phyloP scores from a whole-genome alignment of 2,113 vertebrate genomes.

The Mastomys natalensis region DNA sequence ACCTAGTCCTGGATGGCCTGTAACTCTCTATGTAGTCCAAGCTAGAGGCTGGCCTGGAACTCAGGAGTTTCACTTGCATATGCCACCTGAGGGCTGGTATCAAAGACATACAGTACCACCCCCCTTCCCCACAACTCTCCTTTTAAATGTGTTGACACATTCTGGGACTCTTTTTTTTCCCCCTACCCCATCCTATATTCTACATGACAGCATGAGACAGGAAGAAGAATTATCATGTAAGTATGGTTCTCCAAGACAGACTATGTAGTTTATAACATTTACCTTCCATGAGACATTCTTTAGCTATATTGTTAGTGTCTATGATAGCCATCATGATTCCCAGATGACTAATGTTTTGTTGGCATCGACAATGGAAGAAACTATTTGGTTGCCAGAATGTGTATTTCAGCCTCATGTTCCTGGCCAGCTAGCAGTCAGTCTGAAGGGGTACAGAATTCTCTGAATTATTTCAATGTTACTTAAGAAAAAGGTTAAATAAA shows the following conservation, averaged over 20 bases:
- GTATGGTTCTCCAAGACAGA: conserved; percentile 41
- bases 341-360: conserved; percentile 65
- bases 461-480: conserved; percentile 20
- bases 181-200: neutral
- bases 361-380: conserved; percentile 50
- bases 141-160: conserved; percentile 15
- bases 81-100: neutral
- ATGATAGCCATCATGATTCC: conserved; percentile 35
- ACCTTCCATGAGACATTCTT: conserved; percentile 50
- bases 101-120: neutral
- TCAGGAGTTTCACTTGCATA: neutral
- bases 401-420: conserved; percentile 23
- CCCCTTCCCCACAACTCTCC: neutral
- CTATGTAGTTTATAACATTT: neutral
- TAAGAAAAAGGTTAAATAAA: conserved; percentile 66
- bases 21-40: neutral
- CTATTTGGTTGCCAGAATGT: conserved; percentile 43
- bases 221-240: conserved; percentile 35
- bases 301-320: neutral
- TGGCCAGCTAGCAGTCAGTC: conserved; percentile 27
- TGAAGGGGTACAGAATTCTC: conserved; percentile 31
- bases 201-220: conserved; percentile 17
- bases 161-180: neutral
- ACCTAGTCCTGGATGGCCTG: neutral
- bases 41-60: neutral